These are phyloP conservation scores for Acromyrmex charruanus DNA, from an alignment of 1,140 invertebrate species.

Conservation along the genomic window DNA sequence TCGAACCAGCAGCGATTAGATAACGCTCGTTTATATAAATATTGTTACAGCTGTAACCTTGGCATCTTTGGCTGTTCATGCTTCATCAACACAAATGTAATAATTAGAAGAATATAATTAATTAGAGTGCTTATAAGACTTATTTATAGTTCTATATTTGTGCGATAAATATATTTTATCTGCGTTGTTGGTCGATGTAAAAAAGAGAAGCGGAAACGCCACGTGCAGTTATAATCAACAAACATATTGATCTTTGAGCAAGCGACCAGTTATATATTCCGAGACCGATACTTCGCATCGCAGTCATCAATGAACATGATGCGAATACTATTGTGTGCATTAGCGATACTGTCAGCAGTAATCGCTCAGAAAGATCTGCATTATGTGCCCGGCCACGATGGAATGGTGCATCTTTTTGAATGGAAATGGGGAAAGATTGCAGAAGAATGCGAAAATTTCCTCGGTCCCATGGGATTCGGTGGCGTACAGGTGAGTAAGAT, in stretches of 20 bases:
- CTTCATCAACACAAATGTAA: neutral
- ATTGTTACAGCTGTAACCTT: slow-evolving; percentile 10
- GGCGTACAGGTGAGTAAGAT: slow-evolving; percentile 90
- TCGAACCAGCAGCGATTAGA: neutral
- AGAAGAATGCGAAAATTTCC: slow-evolving; percentile 89
- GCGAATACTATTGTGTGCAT: slow-evolving; percentile 15
- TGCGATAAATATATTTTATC: slow-evolving; percentile 14
- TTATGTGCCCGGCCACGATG: slow-evolving; percentile 70
- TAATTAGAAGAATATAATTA: neutral
- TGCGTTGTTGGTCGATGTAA: neutral
- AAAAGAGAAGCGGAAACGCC: neutral
- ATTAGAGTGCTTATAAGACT: neutral
- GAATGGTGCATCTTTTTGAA: slow-evolving; percentile 89
- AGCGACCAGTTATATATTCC: slow-evolving; percentile 58
- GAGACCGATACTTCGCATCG: neutral
- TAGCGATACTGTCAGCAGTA: slow-evolving; percentile 35
- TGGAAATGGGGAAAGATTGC: slow-evolving; percentile 90
- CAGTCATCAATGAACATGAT: slow-evolving; percentile 41
- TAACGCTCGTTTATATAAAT: slow-evolving; percentile 6
- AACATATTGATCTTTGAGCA: slow-evolving; percentile 57
- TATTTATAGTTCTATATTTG: neutral
- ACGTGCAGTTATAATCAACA: neutral
- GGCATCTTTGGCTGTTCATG: neutral
- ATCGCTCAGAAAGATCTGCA: slow-evolving; percentile 69
- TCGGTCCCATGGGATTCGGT: slow-evolving; percentile 88